Evolutionary conservation across 1,140 invertebrate species (phyloP), one percentile per base, ranked within the genome.

Genomic region (Tetragonula clypearis): DNA sequence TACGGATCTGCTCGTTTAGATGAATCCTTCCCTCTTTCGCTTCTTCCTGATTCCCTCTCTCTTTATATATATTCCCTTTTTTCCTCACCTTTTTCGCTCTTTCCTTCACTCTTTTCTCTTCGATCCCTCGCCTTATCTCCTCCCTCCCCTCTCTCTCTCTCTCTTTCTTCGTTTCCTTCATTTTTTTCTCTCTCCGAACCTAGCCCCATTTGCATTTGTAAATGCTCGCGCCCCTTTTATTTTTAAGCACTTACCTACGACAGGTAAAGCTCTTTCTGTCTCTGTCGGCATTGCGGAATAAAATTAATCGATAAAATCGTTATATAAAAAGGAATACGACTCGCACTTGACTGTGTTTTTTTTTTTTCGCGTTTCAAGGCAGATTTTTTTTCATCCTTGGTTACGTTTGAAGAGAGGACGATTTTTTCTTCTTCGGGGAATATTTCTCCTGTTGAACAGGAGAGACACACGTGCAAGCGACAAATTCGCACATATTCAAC

Each of bases 1-100:
- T 90, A 90, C 82, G 79, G 79, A 87, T 85, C 88, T 83, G 72
- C 88, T 89, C 86, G 84, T 89, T 90, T 89, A 83, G 87, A 84
- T 79, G 58, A 68, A 84, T 89, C 81, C 85, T 72, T 88, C 30
- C 73, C 81, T 79, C 85, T 82, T 83, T 75, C 60, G 66, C 66
- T 83, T 55, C 79, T 26, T 79, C 60, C 73, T 56, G 35, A 15
- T 41, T 30, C 30, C 1, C 30, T 30, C 30, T 30, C 30, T 30
- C 30, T 49, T n/a, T n/a, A n/a, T n/a, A n/a, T n/a, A n/a, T n/a
- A 55, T 66, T 53, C 71, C 41, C 41, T 55, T 65, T 68, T 62
- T 60, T 66, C 58, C 76, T 8, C 8, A 0, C 56, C 21, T 17
- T 8, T 19, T 58, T 19, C 8, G 11, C 9, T 12, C 11, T 60